These are phyloP conservation scores for Ganaspis brasiliensis DNA, from an alignment of 2,888 invertebrate species.

Conservation along the genomic window DNA sequence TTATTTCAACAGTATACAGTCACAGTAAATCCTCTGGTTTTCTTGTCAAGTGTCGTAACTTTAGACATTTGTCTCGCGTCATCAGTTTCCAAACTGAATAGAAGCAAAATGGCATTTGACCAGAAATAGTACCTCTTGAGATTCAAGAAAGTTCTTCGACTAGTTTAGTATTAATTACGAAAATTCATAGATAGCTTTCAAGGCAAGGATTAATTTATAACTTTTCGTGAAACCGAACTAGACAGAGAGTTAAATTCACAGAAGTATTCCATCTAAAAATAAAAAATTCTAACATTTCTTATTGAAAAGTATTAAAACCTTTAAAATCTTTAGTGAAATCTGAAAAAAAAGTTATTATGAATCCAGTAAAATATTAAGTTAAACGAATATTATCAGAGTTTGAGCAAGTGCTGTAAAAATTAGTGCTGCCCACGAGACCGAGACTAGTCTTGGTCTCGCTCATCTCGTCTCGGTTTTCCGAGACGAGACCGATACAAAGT, in stretches of 20 bases:
- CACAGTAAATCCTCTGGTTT: background rate
- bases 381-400: too few species aligned
- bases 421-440: too few species aligned
- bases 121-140: slow-evolving; percentile 22
- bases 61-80: slow-evolving; percentile 16
- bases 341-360: too few species aligned
- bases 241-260: background rate
- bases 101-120: slow-evolving; percentile 24
- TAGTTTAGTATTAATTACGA: slow-evolving; percentile 21
- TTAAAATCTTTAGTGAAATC: too few species aligned
- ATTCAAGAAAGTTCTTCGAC: slow-evolving; percentile 25
- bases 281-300: background rate
- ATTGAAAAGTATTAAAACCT: background rate
- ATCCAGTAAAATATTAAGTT: too few species aligned
- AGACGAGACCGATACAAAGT: too few species aligned
- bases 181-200: background rate
- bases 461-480: too few species aligned
- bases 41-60: slow-evolving; percentile 18
- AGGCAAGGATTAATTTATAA: slow-evolving; percentile 9
- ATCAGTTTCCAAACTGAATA: slow-evolving; percentile 19
- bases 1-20: background rate
- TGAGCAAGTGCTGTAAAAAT: too few species aligned
- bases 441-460: too few species aligned
- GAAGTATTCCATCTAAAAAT: background rate
- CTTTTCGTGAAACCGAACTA: background rate